phyloP scores from a whole-genome alignment of 2,797 vertebrate species.

The Pyrrhura leucotis region DNA sequence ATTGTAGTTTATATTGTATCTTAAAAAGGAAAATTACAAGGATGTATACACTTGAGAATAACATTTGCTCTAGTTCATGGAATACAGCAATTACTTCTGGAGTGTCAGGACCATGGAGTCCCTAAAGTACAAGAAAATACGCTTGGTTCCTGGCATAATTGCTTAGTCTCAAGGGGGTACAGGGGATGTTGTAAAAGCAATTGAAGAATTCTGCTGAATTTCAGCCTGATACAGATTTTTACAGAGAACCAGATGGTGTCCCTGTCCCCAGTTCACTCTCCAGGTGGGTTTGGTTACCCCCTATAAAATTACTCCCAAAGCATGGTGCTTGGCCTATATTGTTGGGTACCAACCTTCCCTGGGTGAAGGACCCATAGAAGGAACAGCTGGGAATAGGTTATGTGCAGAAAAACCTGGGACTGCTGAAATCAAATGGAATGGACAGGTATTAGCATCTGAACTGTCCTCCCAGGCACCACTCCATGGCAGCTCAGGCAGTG shows the following conservation, averaged over 20 bases:
- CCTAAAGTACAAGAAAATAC: background rate
- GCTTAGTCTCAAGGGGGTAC: background rate
- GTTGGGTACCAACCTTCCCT: accelerated
- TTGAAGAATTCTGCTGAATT: background rate
- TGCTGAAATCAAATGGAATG: accelerated
- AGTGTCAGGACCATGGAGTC: accelerated
- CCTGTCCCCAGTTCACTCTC: background rate
- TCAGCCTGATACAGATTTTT: background rate
- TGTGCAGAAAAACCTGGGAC: background rate
- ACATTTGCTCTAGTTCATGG: background rate
- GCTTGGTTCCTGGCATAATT: background rate
- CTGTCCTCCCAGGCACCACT: background rate
- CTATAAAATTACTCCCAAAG: background rate
- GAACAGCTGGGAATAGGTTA: accelerated
- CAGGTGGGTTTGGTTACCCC: background rate
- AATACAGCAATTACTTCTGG: background rate
- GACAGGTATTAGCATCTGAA: background rate
- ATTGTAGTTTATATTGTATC: background rate
- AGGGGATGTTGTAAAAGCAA: background rate
- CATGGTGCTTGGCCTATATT: background rate
- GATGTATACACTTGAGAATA: background rate
- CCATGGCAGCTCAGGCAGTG: background rate
- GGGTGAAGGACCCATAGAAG: background rate
- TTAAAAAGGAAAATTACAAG: background rate
- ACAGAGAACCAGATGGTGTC: accelerated